Evolutionary conservation across 2,113 vertebrate genomes (phyloP).

Genomic region (Epinephelus fuscoguttatus): DNA sequence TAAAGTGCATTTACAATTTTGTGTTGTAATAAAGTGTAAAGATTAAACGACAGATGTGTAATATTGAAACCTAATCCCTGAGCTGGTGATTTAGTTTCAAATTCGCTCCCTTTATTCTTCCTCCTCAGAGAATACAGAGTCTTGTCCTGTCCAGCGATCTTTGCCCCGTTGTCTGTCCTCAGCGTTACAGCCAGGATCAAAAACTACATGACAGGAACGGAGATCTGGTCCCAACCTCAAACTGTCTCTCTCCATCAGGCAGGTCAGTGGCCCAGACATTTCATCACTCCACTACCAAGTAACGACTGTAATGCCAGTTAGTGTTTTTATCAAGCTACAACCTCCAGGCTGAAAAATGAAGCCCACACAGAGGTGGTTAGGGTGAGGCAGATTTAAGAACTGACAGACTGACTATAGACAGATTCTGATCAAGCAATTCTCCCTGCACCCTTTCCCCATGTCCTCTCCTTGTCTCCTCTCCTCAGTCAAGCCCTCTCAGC

Average conservation of each 20-base stretch:
- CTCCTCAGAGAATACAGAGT: rapidly evolving
- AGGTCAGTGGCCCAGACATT: slow-evolving; percentile 2
- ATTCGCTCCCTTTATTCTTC: not conserved
- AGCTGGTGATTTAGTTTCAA: not conserved
- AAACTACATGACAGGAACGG: not conserved
- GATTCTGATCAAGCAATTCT: not conserved
- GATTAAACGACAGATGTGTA: not conserved
- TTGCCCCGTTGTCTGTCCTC: not conserved
- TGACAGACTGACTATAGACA: not conserved
- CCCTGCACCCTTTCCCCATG: not conserved
- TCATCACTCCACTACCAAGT: not conserved
- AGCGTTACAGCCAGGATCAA: slow-evolving; percentile 34
- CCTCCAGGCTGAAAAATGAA: too few species aligned
- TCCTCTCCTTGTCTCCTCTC: slow-evolving; percentile 16
- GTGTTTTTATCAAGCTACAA: not conserved
- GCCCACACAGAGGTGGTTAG: too few species aligned
- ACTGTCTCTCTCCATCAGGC: not conserved
- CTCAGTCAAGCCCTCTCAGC: slow-evolving; percentile 46
- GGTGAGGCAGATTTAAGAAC: not conserved
- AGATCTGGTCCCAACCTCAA: slow-evolving; percentile 51
- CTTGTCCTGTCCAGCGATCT: not conserved
- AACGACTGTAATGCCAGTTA: too few species aligned
- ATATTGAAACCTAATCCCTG: not conserved
- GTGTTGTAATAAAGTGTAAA: not conserved
- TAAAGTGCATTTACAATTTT: not conserved